Conservation (phyloP, 2,888 invertebrate genomes). For the Reticulitermes lucifugus region DNA sequence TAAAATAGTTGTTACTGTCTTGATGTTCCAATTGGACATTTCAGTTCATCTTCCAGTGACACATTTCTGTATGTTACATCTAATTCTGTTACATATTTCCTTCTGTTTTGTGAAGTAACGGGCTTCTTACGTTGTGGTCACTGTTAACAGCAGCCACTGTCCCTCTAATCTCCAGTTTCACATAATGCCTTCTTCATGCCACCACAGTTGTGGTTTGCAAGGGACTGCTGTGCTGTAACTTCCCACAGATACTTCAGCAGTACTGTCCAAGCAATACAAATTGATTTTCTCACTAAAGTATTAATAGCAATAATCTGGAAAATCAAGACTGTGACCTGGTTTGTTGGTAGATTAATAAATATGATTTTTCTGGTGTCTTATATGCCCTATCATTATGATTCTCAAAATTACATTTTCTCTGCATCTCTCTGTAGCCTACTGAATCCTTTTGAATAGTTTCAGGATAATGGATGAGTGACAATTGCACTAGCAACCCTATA, state of each 20-base stretch:
- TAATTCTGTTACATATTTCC: too few species aligned
- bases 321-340: neutral
- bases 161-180: too few species aligned
- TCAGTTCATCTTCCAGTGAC: too few species aligned
- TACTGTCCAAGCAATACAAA: neutral
- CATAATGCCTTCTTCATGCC: too few species aligned
- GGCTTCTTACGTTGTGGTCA: too few species aligned
- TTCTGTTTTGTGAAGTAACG: too few species aligned
- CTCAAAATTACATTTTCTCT: neutral
- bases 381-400: neutral
- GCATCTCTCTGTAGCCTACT: neutral
- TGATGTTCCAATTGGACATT: too few species aligned
- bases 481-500: neutral
- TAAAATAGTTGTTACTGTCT: too few species aligned
- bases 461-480: neutral
- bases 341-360: neutral
- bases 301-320: neutral
- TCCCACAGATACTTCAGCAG: neutral
- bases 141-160: too few species aligned
- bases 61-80: too few species aligned
- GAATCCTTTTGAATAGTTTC: neutral
- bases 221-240: neutral
- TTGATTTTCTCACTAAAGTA: neutral
- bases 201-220: too few species aligned
- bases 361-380: neutral